Evolutionary conservation across 2,797 vertebrate genomes (phyloP).

Genomic region (Lithobates sylvaticus): DNA sequence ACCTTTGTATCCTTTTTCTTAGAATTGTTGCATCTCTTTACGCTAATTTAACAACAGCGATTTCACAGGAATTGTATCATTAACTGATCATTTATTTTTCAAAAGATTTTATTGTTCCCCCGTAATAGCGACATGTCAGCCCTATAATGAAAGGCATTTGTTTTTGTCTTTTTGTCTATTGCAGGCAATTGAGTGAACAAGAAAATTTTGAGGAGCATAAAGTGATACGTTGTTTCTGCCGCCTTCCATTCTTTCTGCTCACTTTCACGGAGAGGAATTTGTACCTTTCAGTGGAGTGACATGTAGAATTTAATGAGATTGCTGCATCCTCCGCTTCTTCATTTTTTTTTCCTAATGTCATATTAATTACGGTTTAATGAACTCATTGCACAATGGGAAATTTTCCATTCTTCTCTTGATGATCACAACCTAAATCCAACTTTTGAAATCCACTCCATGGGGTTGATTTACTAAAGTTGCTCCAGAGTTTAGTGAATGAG

Average conservation of each 20-base stretch:
- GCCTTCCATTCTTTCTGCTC: not conserved
- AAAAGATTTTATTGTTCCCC: not conserved
- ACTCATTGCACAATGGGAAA: too few species aligned
- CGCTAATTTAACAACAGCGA: not conserved
- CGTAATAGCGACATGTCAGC: not conserved
- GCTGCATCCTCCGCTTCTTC: not conserved
- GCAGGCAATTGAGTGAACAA: not conserved
- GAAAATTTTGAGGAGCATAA: not conserved
- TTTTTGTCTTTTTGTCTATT: not conserved
- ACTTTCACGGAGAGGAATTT: not conserved
- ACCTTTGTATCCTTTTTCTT: not conserved
- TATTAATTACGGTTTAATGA: too few species aligned
- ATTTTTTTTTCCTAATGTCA: too few species aligned
- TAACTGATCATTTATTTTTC: not conserved
- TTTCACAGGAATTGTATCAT: not conserved
- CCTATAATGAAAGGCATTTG: not conserved
- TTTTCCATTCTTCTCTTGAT: not conserved
- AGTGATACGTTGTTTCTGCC: not conserved
- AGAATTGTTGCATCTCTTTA: not conserved
- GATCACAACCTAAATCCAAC: not conserved
- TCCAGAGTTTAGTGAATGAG: too few species aligned
- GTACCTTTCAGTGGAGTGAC: not conserved
- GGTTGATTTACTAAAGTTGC: too few species aligned
- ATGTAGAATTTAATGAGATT: not conserved
- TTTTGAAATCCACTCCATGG: too few species aligned